These are phyloP conservation scores for Choloepus didactylus DNA, from an alignment of 2,797 vertebrate genomes.

Conservation along the genomic window DNA sequence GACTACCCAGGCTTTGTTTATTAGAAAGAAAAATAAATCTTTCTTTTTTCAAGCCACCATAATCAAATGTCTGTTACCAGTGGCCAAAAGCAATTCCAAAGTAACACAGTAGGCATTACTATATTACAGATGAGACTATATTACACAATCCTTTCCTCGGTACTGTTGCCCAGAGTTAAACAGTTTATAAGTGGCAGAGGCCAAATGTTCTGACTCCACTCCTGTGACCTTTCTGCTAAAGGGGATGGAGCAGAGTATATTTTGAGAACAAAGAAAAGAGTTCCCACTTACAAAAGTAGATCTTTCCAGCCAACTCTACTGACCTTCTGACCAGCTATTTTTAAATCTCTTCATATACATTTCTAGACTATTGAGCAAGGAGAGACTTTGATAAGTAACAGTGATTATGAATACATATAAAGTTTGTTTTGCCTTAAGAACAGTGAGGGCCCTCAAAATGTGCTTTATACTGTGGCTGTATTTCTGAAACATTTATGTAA, in stretches of 20 bases:
- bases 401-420: neutral
- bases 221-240: conserved; percentile 65
- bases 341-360: neutral
- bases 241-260: conserved; percentile 41
- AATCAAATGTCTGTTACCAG: conserved; percentile 47
- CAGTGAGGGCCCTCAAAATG: neutral
- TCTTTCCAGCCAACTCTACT: conserved; percentile 30
- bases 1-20: neutral
- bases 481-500: neutral
- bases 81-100: conserved; percentile 16
- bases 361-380: neutral
- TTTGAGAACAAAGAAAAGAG: conserved; percentile 63
- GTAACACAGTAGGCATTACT: neutral
- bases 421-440: neutral
- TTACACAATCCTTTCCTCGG: too few species aligned
- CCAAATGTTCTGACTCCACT: conserved; percentile 1
- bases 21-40: conserved; percentile 22
- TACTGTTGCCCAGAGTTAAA: neutral
- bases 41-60: conserved; percentile 7
- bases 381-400: neutral
- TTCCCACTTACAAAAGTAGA: conserved; percentile 54
- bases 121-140: conserved; percentile 3
- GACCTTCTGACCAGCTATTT: conserved; percentile 54
- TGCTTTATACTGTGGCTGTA: neutral
- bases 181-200: conserved; percentile 35